Evolutionary conservation across 2,797 vertebrate genomes (phyloP), one percentile per base, ranked within the genome.

Genomic region (Cacajao melanocephalus): DNA sequence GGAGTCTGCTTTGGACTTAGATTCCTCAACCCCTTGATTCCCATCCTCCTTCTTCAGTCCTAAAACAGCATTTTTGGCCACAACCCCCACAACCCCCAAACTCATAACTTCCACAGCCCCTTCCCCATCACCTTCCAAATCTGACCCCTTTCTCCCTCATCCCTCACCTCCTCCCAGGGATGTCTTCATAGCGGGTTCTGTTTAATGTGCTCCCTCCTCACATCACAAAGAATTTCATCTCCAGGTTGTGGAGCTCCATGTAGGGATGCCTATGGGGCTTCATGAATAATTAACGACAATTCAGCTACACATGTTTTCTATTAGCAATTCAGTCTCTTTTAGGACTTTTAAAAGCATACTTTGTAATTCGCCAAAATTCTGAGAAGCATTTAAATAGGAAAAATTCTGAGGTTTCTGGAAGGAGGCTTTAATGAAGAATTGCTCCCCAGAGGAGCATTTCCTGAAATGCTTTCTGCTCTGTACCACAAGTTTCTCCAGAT

Each of bases 211-310:
- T 61, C 73, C 36, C 15, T 84, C 41, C 72, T 92, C 24, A 15
- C 57, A 88, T 73, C 52, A 46, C 78, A 81, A 92, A 96, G 76
- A 78, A 88, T 82, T 82, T 80, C 44, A 24, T 96, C 88, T 92
- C 79, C 30, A 28, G 85, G 70, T 55, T 79, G 61, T 4, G 14
- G 79, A 78, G 64, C 46, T 70, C 78, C 4, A 13, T 44, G 26
- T 52, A 64, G 79, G 48, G 57, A 67, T 0, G 20, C 86, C 94
- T 58, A 26, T 52, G 80, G 88, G 93, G 86, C 39, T 96, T 96
- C 96, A 97, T 97, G 86, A 80, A 98, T 98, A 98, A 98, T 98
- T 96, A 97, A 97, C 93, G 61, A 95, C 48, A 57, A 90, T 95
- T 96, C 95, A 46, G 95, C 93, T 95, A 95, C 93, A 97, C 96